Conservation (phyloP, 2,113 vertebrate genomes). For the Zosterops lateralis region DNA sequence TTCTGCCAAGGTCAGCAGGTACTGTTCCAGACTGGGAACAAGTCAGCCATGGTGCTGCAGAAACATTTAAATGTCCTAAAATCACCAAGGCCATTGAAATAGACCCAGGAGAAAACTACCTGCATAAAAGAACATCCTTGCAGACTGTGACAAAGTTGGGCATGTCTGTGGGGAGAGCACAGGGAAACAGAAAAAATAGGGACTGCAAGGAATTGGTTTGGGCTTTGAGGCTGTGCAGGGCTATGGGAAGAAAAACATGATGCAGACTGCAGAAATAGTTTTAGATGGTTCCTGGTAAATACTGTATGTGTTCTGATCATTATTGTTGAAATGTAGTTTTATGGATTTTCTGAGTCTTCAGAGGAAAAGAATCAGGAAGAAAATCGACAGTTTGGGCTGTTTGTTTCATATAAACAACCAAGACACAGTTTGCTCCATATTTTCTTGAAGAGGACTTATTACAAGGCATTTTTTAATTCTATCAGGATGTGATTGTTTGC, state of each 20-base stretch:
- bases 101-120: neutral
- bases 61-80: neutral
- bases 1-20: neutral
- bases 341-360: neutral
- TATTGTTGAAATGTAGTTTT: neutral
- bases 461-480: neutral
- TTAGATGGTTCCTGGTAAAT: neutral
- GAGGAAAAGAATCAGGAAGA: neutral
- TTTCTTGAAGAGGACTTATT: neutral
- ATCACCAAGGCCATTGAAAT: neutral
- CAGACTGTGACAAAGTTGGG: neutral
- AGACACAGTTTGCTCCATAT: neutral
- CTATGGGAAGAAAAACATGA: neutral
- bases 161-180: neutral
- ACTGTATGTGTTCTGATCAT: neutral
- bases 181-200: neutral
- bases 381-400: neutral
- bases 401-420: neutral
- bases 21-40: neutral
- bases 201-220: neutral
- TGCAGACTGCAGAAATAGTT: neutral
- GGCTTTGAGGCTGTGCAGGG: neutral
- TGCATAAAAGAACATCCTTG: neutral
- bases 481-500: rapidly evolving
- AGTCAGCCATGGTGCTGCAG: neutral